These are phyloP conservation scores for Zonotrichia leucophrys DNA, from an alignment of 2,113 vertebrate species.

Conservation along the genomic window DNA sequence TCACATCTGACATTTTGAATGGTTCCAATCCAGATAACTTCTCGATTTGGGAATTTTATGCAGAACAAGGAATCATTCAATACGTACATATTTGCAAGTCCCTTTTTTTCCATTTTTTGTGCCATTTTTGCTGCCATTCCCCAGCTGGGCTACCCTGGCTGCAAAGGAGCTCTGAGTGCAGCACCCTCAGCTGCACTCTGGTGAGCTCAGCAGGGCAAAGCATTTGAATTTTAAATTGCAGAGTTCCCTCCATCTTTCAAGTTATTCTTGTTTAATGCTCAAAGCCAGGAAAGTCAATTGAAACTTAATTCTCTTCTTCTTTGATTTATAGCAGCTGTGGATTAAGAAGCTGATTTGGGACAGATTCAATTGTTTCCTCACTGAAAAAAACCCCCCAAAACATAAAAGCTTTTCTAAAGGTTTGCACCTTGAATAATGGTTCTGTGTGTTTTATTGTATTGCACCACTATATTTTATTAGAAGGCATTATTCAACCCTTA, in stretches of 20 bases:
- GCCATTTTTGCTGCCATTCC: not conserved
- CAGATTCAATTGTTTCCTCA: constrained; percentile 60
- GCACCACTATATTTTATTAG: constrained; percentile 46
- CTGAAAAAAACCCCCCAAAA: not conserved
- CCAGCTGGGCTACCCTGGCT: not conserved
- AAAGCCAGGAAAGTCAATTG: constrained; percentile 76
- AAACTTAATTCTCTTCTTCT: constrained; percentile 77
- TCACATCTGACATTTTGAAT: not conserved
- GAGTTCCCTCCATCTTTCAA: constrained; percentile 53
- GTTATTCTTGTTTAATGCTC: constrained; percentile 51
- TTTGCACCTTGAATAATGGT: constrained; percentile 66
- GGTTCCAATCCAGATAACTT: not conserved
- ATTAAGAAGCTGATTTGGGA: constrained; percentile 71
- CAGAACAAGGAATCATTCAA: not conserved
- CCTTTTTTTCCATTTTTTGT: not conserved
- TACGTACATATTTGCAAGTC: not conserved
- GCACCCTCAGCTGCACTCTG: not conserved
- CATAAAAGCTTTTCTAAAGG: constrained; percentile 52
- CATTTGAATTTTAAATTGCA: constrained; percentile 55
- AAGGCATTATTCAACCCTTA: not conserved
- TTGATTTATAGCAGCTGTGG: constrained; percentile 77
- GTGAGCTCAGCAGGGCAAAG: not conserved
- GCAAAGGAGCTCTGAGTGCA: not conserved
- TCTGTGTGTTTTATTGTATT: constrained; percentile 23
- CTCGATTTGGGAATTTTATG: not conserved